Base-by-base conservation (phyloP, 2,888 invertebrate species). In the Eupeodes luniger region DNA sequence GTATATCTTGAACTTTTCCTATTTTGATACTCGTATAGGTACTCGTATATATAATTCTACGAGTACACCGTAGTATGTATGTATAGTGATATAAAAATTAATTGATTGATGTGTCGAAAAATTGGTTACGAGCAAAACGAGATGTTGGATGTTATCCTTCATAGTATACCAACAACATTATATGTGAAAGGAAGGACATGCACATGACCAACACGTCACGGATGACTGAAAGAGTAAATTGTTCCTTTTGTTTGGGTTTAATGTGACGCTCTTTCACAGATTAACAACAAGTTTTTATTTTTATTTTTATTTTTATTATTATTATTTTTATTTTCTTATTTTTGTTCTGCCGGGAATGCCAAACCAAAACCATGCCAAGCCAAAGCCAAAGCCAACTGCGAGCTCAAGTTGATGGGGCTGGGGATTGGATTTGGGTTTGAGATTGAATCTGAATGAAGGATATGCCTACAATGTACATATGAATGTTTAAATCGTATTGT, bases 31-130 rank as follows among this genome's bases (percentile, higher is more conserved):
- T 27, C 2, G 53, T 16, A 19, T 16, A 47, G n/a, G 16, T 2
- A 19, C 11, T 1, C 2, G 2, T 36, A 36, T 7, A 36, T 7
- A 2, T 7, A 36, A 19, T 19, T 19, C 19, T 19, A 19, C 19
- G 19, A 19, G 19, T 40, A 40, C 40, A 40, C 4, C 2, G 5
- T 40, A 3, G 40, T 40, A 47, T 27, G 27, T 3, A 4, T 12
- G 40, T 36, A n/a, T 40, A 62, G 47, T 4, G 19, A 53, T 47
- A 16, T 62, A 61, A 61, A 51, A 59, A 27, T 49, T 69, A 81
- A 85, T 88, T 88, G 88, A 88, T 88, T 85, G 88, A 88, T 88
- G 88, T 88, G 88, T 81, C 81, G 88, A 85, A 85, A 88, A 88
- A 85, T 78, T 85, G 85, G 57, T 81, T 77, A 81, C 62, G 64